Base-by-base conservation (phyloP, 2,113 vertebrate species). In the Myotis brandtii region DNA sequence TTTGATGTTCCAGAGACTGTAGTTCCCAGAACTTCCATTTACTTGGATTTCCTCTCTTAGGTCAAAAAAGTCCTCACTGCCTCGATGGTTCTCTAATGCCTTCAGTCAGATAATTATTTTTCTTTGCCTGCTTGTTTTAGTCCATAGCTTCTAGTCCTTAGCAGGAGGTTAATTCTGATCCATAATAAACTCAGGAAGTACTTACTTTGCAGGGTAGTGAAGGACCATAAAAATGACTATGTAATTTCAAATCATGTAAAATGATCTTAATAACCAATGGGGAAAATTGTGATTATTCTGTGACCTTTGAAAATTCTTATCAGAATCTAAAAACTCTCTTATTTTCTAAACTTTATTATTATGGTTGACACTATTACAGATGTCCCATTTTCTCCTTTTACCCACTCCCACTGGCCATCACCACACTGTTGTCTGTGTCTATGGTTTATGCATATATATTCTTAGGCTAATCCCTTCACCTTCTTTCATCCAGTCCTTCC, bases 261-360 rank as follows among this genome's bases (percentile, higher is more conserved):
- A 75, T 56, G 3, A 56, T 34, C 93, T 88, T 94, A 92, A 75
- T 73, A 66, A 80, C 40, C 54, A 92, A 40, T 64, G 34, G n/a
- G 17, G 64, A 37, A 80, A 89, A 21, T 76, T 86, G 5, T 92
- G 34, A 59, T 59, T 83, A 62, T 86, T 83, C 18, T 81, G 5
- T 87, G n/a, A 72, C 17, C 40, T 94, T 82, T 89, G 50, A 83
- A 95, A 86, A 94, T 59, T 86, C 18, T 86, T 94, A 67, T 62
- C 27, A 86, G 86, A 94, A 83, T 40, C 83, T 56, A 59, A 80
- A 52, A 95, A 83, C 11, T 93, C 30, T 93, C 23, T 73, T 85
- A 27, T 50, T 92, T 77, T 32, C 30, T 66, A 16, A 66, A 32
- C 30, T 66, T 66, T 32, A 66, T 66, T 16, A 32, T 32, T 66